Evolutionary conservation across 23 tunicate genomes (phyloP).

Genomic region (Diplosoma virens): DNA sequence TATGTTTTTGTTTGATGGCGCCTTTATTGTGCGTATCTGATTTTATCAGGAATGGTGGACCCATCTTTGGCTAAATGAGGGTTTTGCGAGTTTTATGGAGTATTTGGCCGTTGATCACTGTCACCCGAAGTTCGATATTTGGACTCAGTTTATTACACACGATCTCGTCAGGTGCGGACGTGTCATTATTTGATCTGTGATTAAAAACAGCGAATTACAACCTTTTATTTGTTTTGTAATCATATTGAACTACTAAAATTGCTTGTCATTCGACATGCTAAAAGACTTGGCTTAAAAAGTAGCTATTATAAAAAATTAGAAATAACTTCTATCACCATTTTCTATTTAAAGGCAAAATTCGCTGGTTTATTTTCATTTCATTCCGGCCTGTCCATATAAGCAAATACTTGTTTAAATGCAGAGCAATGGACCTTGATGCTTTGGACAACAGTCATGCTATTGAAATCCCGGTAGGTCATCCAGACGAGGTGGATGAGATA

Average conservation of each 20-base stretch:
- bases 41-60: constrained; percentile 99
- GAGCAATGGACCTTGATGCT: constrained; percentile 93
- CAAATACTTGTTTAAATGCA: neutral
- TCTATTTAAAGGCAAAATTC: too few species aligned
- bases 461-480: constrained; percentile 96
- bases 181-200: neutral
- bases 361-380: too few species aligned
- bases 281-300: too few species aligned
- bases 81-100: constrained; percentile 98
- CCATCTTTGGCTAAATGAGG: constrained; percentile 98
- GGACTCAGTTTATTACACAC: constrained; percentile 88
- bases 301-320: too few species aligned
- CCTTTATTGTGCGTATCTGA: neutral
- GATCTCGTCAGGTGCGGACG: constrained; percentile 58
- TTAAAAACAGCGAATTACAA: too few species aligned
- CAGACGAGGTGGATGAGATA: constrained; percentile 95
- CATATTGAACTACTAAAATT: too few species aligned
- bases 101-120: constrained; percentile 90
- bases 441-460: constrained; percentile 98
- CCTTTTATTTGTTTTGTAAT: too few species aligned
- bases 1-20: too few species aligned
- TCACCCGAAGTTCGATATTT: constrained; percentile 88
- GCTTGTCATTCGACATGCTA: too few species aligned
- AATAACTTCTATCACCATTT: too few species aligned
- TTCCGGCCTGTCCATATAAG: too few species aligned